Conservation (phyloP, 2,113 vertebrate species). For the Myocastor coypus region DNA sequence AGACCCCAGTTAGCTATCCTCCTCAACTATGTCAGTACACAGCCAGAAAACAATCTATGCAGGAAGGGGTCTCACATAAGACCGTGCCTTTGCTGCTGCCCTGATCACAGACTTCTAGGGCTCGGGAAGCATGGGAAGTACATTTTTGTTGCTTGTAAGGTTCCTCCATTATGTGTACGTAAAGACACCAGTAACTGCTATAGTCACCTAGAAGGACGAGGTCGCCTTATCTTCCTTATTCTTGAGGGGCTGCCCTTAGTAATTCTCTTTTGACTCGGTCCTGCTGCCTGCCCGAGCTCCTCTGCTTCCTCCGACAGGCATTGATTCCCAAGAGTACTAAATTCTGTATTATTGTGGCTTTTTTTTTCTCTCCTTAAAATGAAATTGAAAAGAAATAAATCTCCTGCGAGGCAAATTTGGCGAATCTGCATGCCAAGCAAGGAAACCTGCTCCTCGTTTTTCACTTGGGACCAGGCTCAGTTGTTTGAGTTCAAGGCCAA, state of each 20-base stretch:
- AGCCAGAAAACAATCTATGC: background rate
- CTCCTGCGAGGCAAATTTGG: background rate
- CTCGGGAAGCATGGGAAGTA: background rate
- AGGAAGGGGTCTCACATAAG: background rate
- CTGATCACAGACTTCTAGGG: background rate
- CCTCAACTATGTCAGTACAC: background rate
- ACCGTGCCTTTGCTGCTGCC: background rate
- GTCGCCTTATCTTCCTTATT: background rate
- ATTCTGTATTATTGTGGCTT: too few species aligned
- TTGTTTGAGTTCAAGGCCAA: background rate
- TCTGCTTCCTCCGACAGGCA: background rate
- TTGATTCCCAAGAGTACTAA: background rate
- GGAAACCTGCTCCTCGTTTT: background rate
- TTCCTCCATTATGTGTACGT: too few species aligned
- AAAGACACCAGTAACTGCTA: background rate
- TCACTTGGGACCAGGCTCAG: background rate
- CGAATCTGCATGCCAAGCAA: background rate
- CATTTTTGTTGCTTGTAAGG: background rate
- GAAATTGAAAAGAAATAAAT: background rate
- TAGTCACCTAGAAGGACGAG: background rate
- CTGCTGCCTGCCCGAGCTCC: background rate
- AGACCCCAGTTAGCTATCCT: background rate
- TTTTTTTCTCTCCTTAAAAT: too few species aligned
- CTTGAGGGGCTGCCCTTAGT: background rate
- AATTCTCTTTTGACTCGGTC: background rate